Evolutionary conservation across 2,888 invertebrate species (phyloP).

Genomic region (Drosophila cracens): DNA sequence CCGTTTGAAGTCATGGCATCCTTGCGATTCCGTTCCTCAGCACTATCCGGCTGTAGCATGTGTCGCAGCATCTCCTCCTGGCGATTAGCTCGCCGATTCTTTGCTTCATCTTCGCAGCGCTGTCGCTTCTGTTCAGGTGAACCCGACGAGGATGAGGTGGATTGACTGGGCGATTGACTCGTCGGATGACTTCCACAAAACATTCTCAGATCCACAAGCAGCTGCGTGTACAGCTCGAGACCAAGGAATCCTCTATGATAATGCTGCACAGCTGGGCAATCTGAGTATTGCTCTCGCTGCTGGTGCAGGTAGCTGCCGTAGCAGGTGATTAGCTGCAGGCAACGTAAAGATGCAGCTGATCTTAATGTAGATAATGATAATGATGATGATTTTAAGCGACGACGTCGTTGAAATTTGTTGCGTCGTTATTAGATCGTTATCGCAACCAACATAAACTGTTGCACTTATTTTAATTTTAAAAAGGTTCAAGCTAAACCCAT

Average conservation of each 20-base stretch:
- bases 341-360: constrained; percentile 63
- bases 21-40: constrained; percentile 83
- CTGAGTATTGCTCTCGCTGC: constrained; percentile 52
- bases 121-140: constrained; percentile 58
- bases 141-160: neutral
- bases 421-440: constrained; percentile 35
- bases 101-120: constrained; percentile 58
- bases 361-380: constrained; percentile 36
- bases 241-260: constrained; percentile 75
- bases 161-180: neutral
- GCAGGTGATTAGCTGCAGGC: constrained; percentile 64
- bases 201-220: constrained; percentile 79
- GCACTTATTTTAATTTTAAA: neutral
- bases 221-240: constrained; percentile 82
- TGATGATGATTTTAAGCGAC: constrained; percentile 5
- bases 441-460: neutral
- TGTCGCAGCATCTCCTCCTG: constrained; percentile 83
- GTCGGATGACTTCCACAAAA: constrained; percentile 65
- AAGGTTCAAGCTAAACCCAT: neutral
- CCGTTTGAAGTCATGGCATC: constrained; percentile 66
- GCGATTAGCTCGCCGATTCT: constrained; percentile 76
- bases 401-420: neutral
- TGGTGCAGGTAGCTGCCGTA: constrained; percentile 72
- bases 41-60: constrained; percentile 82
- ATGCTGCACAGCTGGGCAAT: constrained; percentile 60